Evolutionary conservation across 2,797 vertebrate genomes (phyloP).

Genomic region (Poeciliopsis gracilis): DNA sequence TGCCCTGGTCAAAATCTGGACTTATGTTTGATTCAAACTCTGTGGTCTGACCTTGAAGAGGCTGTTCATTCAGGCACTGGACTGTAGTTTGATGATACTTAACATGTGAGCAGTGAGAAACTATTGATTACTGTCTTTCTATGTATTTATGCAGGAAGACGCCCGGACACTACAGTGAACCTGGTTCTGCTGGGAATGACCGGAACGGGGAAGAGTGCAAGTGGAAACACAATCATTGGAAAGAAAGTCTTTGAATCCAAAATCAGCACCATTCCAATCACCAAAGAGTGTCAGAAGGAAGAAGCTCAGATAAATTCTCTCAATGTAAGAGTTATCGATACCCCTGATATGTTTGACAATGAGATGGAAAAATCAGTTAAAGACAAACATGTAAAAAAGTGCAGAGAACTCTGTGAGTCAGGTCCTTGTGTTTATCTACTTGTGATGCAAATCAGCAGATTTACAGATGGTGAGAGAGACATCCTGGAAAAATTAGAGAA

Average conservation of each 20-base stretch:
- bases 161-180: too few species aligned
- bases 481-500: background rate
- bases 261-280: fast-evolving
- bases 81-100: too few species aligned
- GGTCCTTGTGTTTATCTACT: conserved; percentile 2
- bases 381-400: fast-evolving
- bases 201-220: too few species aligned
- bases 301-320: fast-evolving
- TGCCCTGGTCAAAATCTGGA: too few species aligned
- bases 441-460: conserved; percentile 10
- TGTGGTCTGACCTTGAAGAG: too few species aligned
- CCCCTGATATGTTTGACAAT: conserved; percentile 22
- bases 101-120: too few species aligned
- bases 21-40: too few species aligned
- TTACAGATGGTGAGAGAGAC: conserved; percentile 18
- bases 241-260: fast-evolving
- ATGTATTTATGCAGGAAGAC: too few species aligned
- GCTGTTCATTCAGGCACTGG: too few species aligned
- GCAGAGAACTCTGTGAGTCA: background rate
- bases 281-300: background rate
- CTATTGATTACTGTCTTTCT: too few species aligned
- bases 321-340: conserved; percentile 16
- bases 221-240: too few species aligned
- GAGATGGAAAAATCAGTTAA: fast-evolving
- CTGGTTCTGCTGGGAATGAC: too few species aligned